Percentiles rank a stretch among this genome's conserved stretches.
Conservation (phyloP, 2,888 invertebrate species). For the Hylaea fasciaria region DNA sequence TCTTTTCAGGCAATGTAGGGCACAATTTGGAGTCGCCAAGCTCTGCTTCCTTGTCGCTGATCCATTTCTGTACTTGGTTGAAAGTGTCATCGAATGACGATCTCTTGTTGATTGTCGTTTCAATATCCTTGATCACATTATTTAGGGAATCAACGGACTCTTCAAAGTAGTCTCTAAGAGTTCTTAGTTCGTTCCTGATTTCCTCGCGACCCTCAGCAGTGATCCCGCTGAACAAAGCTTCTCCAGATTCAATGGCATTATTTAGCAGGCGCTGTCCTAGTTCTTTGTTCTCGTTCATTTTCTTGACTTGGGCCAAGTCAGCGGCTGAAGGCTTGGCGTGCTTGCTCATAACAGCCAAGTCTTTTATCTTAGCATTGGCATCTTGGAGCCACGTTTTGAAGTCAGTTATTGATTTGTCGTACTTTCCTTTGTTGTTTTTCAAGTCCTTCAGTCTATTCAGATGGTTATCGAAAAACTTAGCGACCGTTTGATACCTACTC, state of each 20-base stretch:
- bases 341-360: constrained; percentile 89
- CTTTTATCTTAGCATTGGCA: constrained; percentile 90
- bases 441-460: constrained; percentile 89
- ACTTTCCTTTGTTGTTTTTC: constrained; percentile 88
- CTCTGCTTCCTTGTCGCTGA: constrained; percentile 91
- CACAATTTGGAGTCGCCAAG: constrained; percentile 89
- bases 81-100: constrained; percentile 97
- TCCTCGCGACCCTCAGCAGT: constrained; percentile 94
- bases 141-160: constrained; percentile 93
- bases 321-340: constrained; percentile 90
- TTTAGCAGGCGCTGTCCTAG: constrained; percentile 91
- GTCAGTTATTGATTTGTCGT: constrained; percentile 86
- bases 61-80: constrained; percentile 94
- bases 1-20: constrained; percentile 94
- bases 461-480: constrained; percentile 88
- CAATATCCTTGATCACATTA: constrained; percentile 93
- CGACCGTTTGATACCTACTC: constrained; percentile 89
- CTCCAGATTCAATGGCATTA: constrained; percentile 93
- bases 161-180: constrained; percentile 93
- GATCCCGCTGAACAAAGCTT: constrained; percentile 93
- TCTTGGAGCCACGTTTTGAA: constrained; percentile 92
- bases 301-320: constrained; percentile 90
- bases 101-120: constrained; percentile 94
- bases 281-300: constrained; percentile 90
- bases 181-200: constrained; percentile 92